Evolutionary conservation across 2,113 vertebrate genomes (phyloP).

Genomic region (Gavialis gangeticus): DNA sequence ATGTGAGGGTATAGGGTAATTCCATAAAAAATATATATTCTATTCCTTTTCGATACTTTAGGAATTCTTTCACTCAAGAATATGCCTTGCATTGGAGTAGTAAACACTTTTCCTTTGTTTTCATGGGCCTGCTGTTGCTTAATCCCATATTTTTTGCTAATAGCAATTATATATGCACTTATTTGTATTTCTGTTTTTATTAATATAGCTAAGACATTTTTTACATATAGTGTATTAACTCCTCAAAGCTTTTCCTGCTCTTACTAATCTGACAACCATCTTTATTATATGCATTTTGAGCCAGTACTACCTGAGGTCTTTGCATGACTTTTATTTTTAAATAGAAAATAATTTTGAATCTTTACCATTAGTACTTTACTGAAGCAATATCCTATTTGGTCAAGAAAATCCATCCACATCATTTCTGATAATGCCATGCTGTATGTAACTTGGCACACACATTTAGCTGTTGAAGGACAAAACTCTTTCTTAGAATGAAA

Average conservation of each 20-base stretch:
- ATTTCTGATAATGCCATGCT: not conserved
- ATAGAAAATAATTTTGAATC: not conserved
- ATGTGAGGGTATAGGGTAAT: not conserved
- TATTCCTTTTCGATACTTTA: not conserved
- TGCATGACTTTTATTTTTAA: not conserved
- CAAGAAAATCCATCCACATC: not conserved
- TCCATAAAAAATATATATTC: not conserved
- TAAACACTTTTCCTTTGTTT: not conserved
- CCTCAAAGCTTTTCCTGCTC: not conserved
- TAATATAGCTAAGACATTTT: not conserved
- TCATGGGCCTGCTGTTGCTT: not conserved
- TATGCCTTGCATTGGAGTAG: not conserved
- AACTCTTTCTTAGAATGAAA: not conserved
- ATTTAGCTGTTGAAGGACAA: not conserved
- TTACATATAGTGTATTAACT: not conserved
- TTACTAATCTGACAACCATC: not conserved
- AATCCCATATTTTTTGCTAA: not conserved
- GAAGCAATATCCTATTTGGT: not conserved
- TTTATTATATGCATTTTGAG: not conserved
- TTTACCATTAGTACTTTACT: not conserved
- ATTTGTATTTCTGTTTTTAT: not conserved
- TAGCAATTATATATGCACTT: not conserved
- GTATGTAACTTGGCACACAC: not conserved
- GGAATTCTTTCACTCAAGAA: not conserved
- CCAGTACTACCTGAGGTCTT: not conserved